Conservation (phyloP, 2,888 invertebrate species). For the Pseudococcus viburni region DNA sequence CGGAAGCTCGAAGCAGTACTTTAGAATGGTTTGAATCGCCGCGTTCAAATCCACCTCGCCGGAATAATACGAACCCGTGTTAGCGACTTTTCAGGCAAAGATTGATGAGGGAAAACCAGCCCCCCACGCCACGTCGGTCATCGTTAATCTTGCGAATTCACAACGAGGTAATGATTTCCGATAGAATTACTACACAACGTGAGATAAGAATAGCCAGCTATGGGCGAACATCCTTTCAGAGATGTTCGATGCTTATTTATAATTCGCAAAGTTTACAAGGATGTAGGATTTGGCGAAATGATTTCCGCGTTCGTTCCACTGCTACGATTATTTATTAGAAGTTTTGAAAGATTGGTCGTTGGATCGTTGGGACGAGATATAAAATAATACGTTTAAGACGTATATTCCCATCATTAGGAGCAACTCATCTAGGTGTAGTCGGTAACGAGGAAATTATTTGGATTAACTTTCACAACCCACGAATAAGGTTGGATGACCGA, state of each 20-base stretch:
- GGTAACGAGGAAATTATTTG: not conserved
- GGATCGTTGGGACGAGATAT: not conserved
- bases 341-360: not conserved
- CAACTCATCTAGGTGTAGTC: not conserved
- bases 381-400: conserved; percentile 26
- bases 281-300: not conserved
- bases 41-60: not conserved
- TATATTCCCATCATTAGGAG: not conserved
- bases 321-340: not conserved
- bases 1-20: not conserved
- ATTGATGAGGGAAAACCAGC: not conserved
- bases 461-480: not conserved
- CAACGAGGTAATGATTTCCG: not conserved
- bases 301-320: not conserved
- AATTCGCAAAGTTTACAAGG: not conserved
- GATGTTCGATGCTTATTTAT: not conserved
- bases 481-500: not conserved
- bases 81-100: not conserved
- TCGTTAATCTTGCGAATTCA: not conserved
- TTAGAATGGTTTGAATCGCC: not conserved
- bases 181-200: not conserved
- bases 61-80: not conserved
- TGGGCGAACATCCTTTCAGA: conserved; percentile 23
- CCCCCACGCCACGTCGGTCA: not conserved
- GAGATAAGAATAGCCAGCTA: not conserved